phyloP scores from a whole-genome alignment of 2,888 invertebrate species.

The Atethmia centrago region DNA sequence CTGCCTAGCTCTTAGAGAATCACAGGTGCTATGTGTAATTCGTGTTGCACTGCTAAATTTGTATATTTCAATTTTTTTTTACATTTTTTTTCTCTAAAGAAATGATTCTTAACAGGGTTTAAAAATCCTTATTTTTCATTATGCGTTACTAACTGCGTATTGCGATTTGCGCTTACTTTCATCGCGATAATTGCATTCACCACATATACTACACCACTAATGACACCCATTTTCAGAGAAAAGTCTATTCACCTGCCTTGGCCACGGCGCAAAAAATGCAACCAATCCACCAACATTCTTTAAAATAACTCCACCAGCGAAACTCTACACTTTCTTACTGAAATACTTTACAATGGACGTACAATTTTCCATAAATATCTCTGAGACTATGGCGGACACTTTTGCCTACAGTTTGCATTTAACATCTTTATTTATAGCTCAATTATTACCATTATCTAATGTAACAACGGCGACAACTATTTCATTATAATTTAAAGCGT shows the following conservation, averaged over 20 bases:
- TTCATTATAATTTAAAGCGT: slow-evolving; percentile 60
- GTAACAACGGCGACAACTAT: slow-evolving; percentile 50
- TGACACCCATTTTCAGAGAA: slow-evolving; percentile 11
- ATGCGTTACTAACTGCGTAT: neutral
- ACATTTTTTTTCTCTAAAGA: neutral
- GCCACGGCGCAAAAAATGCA: slow-evolving; percentile 7
- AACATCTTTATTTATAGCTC: slow-evolving; percentile 64
- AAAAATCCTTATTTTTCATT: no score
- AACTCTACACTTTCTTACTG: slow-evolving; percentile 38
- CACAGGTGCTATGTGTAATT: no score
- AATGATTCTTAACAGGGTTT: neutral
- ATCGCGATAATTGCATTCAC: slow-evolving; percentile 23
- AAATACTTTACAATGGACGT: slow-evolving; percentile 57
- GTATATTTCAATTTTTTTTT: neutral
- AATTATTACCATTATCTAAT: slow-evolving; percentile 61
- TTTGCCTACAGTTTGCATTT: slow-evolving; percentile 41
- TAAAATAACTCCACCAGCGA: slow-evolving; percentile 49
- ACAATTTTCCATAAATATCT: slow-evolving; percentile 56
- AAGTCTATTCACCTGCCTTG: slow-evolving; percentile 14
- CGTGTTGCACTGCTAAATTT: neutral
- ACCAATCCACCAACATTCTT: slow-evolving; percentile 14
- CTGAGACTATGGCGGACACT: slow-evolving; percentile 34
- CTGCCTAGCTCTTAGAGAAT: no score
- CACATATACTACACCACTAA: slow-evolving; percentile 14
- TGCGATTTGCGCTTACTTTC: neutral